Conservation (phyloP, 1,140 invertebrate genomes). For the Drosophila subpulchrella region DNA sequence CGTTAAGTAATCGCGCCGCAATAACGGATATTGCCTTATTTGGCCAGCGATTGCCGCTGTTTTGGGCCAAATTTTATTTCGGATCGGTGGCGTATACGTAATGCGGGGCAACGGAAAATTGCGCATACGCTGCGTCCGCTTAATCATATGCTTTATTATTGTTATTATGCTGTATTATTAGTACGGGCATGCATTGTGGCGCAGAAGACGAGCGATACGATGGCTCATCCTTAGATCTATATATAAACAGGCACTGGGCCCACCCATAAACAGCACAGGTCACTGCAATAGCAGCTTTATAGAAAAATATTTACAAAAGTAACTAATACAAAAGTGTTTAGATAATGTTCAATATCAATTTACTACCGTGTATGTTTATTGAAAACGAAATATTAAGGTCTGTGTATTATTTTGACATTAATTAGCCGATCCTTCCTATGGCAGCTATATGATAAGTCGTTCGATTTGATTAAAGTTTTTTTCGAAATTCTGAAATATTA, state of each 20-base stretch:
- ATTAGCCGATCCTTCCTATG: too few species aligned
- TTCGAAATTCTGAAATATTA: too few species aligned
- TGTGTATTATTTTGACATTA: too few species aligned
- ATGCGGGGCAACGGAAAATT: slow-evolving; percentile 37
- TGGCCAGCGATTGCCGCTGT: slow-evolving; percentile 22
- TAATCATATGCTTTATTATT: slow-evolving; percentile 35
- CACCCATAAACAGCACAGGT: neutral
- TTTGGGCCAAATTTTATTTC: slow-evolving; percentile 6
- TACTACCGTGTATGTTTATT: too few species aligned
- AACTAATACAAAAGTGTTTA: too few species aligned
- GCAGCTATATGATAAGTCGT: too few species aligned
- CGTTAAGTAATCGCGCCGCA: slow-evolving; percentile 17
- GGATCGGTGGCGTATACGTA: slow-evolving; percentile 38
- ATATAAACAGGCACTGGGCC: slow-evolving; percentile 24
- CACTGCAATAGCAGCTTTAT: neutral
- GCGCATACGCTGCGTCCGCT: slow-evolving; percentile 64
- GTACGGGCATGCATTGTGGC: slow-evolving; percentile 60
- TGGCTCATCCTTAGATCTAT: slow-evolving; percentile 50
- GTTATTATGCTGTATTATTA: slow-evolving; percentile 38
- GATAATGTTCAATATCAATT: too few species aligned
- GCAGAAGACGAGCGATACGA: slow-evolving; percentile 49
- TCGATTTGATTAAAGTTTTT: too few species aligned
- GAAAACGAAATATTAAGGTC: too few species aligned
- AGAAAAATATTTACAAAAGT: neutral
- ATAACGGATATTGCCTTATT: slow-evolving; percentile 40